These are phyloP conservation scores for Philereme transversata DNA, from an alignment of 2,888 invertebrate species.

Conservation along the genomic window DNA sequence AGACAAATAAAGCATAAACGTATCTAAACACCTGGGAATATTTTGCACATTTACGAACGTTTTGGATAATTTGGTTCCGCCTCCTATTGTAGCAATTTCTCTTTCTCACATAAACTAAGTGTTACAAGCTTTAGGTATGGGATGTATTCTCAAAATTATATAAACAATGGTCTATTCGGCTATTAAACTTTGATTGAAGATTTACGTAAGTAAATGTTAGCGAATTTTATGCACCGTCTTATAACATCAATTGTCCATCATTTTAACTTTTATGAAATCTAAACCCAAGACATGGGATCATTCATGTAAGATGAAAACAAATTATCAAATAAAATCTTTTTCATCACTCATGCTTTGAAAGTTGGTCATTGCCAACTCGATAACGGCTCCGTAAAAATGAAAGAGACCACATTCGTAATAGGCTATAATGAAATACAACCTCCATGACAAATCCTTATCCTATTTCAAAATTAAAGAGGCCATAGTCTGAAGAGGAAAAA, in stretches of 20 bases:
- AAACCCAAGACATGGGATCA: no score
- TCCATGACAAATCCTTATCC: no score
- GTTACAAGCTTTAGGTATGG: conserved; percentile 12
- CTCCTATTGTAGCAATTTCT: conserved; percentile 27
- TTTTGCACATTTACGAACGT: conserved; percentile 7
- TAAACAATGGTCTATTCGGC: conserved; percentile 24
- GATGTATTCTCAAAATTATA: conserved; percentile 17
- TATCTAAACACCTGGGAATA: conserved; percentile 22
- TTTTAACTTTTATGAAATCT: no score
- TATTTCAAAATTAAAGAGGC: no score
- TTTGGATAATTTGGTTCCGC: conserved; percentile 22
- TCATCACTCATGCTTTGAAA: no score
- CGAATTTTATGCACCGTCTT: conserved; percentile 12
- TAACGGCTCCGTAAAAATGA: no score
- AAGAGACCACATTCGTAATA: no score
- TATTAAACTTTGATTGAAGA: conserved; percentile 20
- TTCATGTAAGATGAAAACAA: no score
- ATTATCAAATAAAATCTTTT: no score
- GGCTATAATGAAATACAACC: no score
- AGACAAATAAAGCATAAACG: not conserved
- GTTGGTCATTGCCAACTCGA: no score
- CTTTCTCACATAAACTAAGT: conserved; percentile 24
- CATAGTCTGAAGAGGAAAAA: no score
- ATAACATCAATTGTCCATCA: not conserved
- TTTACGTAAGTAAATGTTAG: conserved; percentile 22